Percentiles rank a stretch among this genome's conserved stretches.
phyloP scores from a whole-genome alignment of 2,888 invertebrate species.

The Athalia rosae region DNA sequence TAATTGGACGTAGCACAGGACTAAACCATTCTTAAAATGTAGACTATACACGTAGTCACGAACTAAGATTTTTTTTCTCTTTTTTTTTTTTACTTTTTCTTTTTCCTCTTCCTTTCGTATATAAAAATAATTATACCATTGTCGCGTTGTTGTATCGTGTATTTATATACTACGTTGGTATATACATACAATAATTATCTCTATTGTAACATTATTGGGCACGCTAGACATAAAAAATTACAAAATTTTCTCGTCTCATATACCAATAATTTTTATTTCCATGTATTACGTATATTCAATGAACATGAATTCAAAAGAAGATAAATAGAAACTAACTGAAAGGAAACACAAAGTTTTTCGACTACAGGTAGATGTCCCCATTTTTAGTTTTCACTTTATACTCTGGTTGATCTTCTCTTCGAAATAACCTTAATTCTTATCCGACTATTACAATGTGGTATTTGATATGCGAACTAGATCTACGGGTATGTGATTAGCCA shows the following conservation, averaged over 20 bases:
- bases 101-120: neutral
- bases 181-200: slow-evolving; percentile 18
- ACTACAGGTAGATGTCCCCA: slow-evolving; percentile 22
- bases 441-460: neutral
- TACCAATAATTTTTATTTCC: neutral
- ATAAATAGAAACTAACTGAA: neutral
- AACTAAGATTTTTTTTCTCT: neutral
- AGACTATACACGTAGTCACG: neutral
- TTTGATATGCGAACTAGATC: slow-evolving; percentile 29
- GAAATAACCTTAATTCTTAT: neutral
- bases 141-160: slow-evolving; percentile 3
- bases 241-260: slow-evolving; percentile 21
- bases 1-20: slow-evolving; percentile 5
- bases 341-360: slow-evolving; percentile 4
- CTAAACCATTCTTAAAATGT: neutral
- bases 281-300: neutral
- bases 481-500: slow-evolving; percentile 16
- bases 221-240: slow-evolving; percentile 28
- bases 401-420: neutral
- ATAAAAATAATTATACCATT: slow-evolving; percentile 39
- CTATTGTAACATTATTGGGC: slow-evolving; percentile 12
- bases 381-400: slow-evolving; percentile 10
- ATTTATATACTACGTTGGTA: slow-evolving; percentile 13
- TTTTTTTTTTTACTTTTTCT: neutral
- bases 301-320: neutral